phyloP scores from a whole-genome alignment of 2,113 vertebrate species.

The Nansenia antarctica region DNA sequence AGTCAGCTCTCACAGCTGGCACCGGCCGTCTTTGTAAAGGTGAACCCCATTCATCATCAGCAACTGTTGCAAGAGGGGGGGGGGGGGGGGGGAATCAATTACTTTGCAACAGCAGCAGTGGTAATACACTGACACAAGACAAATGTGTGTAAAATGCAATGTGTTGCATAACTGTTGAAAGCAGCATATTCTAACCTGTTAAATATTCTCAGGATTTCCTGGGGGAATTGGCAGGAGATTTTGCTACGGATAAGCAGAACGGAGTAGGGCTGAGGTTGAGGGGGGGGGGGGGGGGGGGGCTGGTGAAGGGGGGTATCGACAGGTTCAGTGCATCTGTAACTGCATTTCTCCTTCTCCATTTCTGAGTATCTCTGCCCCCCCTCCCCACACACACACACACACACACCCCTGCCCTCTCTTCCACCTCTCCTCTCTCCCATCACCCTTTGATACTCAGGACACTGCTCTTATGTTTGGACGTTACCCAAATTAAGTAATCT shows the following conservation, averaged over 20 bases:
- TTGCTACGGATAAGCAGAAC: background rate
- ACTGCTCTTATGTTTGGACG: background rate
- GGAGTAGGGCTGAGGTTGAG: background rate
- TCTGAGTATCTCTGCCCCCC: background rate
- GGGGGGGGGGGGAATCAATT: constrained; percentile 25
- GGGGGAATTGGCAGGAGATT: background rate
- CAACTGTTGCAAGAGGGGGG: constrained; percentile 3
- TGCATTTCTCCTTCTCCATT: background rate
- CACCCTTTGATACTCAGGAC: constrained; percentile 6
- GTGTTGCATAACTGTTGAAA: constrained; percentile 1
- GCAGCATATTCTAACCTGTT: background rate
- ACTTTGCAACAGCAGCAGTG: constrained; percentile 26
- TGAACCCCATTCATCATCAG: constrained; percentile 42
- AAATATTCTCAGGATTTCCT: background rate
- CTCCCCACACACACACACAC: background rate
- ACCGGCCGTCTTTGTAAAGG: constrained; percentile 40
- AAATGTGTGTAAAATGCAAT: constrained; percentile 14
- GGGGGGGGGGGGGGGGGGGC: too few relatives aligned
- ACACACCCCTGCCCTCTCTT: background rate
- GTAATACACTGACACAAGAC: constrained; percentile 25
- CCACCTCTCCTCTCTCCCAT: background rate
- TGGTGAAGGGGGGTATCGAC: background rate
- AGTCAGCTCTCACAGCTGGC: background rate
- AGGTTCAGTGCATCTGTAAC: background rate
- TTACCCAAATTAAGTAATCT: constrained; percentile 5